Evolutionary conservation across 2,113 vertebrate species (phyloP), one percentile per base, ranked within the genome.

Genomic region (Phrynosoma platyrhinos): DNA sequence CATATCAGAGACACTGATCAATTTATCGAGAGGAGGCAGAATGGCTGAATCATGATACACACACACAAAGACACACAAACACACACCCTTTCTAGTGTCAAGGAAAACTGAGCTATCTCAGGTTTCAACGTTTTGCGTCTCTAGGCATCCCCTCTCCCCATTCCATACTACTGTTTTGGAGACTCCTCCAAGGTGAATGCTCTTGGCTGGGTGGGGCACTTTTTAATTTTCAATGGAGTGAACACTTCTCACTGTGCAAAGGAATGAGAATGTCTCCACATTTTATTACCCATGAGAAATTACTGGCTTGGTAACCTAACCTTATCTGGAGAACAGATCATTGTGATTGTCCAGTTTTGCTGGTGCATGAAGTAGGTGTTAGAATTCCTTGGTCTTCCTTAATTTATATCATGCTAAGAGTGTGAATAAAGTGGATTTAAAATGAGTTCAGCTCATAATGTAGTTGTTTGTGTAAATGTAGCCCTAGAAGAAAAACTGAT

Each of bases 11-110:
- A 78, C 0, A 88, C 47, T 25, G 83, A 36, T 87, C 79, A 74
- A 42, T 85, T 90, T 88, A 66, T 76, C 58, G 13, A 91, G 74
- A 71, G 78, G 87, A 95, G 86, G 89, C 87, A 93, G 86, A 92
- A 92, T 91, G 75, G 71, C 64, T 91, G 87, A 89, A 77, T 85
- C 18, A 85, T 81, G 75, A 83, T 82, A 81, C 23, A 23, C 7
- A 71, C 2, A 62, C 42, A 47, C 79, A 80, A 32, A 32, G 27
- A 71, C 36, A 32, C 71, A 75, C 27, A n/a, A 25, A 0, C 62
- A 79, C 80, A 88, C 68, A 87, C 0, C 1, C 71, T n/a, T 36
- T 82, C 66, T 84, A 13, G n/a, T 85, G 66, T 7, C 87, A 84
- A 68, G 52, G 71, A 91, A 91, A 93, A 91, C 47, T 40, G 88